Evolutionary conservation across 1,140 invertebrate genomes (phyloP).

Genomic region (Drosophila paulistorum): DNA sequence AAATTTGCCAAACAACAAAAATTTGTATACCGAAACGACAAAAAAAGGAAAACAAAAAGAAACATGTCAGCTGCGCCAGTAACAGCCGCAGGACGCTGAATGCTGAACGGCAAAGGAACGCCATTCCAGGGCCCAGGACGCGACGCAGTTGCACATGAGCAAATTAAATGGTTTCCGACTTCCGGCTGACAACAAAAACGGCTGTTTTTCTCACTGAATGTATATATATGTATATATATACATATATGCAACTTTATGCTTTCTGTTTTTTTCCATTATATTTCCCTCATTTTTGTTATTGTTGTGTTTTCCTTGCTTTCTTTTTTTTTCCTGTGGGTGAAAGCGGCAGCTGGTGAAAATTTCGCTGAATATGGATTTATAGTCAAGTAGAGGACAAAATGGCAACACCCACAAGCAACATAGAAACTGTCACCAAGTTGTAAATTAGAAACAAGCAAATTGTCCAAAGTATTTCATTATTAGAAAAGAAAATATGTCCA

Average conservation of each 20-base stretch:
- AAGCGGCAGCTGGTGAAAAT: slow-evolving; percentile 34
- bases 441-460: slow-evolving; percentile 57
- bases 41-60: slow-evolving; percentile 42
- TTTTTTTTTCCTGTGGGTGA: slow-evolving; percentile 34
- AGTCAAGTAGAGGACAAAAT: slow-evolving; percentile 43
- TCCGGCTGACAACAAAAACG: slow-evolving; percentile 76
- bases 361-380: slow-evolving; percentile 74
- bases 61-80: slow-evolving; percentile 74
- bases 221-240: slow-evolving; percentile 74
- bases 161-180: slow-evolving; percentile 81
- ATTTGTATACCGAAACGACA: slow-evolving; percentile 18
- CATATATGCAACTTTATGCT: slow-evolving; percentile 68
- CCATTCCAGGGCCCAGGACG: slow-evolving; percentile 28
- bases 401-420: slow-evolving; percentile 42
- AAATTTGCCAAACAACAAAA: slow-evolving; percentile 61
- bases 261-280: slow-evolving; percentile 22
- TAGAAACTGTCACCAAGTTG: slow-evolving; percentile 62
- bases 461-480: slow-evolving; percentile 37
- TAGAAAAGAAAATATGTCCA: background rate
- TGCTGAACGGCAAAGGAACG: slow-evolving; percentile 10
- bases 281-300: slow-evolving; percentile 24
- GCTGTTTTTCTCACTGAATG: slow-evolving; percentile 48
- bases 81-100: slow-evolving; percentile 41
- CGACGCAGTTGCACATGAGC: slow-evolving; percentile 73
- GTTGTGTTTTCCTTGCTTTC: slow-evolving; percentile 20